phyloP scores from a whole-genome alignment of 2,888 invertebrate species.

The Tridacna gigas region DNA sequence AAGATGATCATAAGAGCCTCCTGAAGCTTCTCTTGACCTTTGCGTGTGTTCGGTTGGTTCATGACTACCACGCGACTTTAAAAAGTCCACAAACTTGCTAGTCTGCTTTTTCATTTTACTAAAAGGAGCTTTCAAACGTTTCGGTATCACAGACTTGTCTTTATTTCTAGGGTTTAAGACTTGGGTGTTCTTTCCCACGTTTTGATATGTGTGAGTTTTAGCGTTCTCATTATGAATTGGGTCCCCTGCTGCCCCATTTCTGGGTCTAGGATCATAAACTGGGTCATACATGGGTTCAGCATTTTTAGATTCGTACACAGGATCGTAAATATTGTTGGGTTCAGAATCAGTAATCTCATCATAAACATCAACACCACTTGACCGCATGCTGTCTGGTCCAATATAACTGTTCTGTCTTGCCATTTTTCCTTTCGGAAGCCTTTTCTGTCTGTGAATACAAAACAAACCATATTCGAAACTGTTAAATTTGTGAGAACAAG shows the following conservation, averaged over 20 bases:
- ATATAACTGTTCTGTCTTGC: slow-evolving; percentile 27
- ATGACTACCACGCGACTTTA: slow-evolving; percentile 29
- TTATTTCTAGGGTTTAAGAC: background rate
- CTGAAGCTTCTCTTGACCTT: slow-evolving; percentile 20
- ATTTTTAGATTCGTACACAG: slow-evolving; percentile 32
- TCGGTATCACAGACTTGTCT: background rate
- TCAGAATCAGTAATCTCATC: slow-evolving; percentile 31
- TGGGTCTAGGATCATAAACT: background rate
- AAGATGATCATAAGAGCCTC: slow-evolving; percentile 44
- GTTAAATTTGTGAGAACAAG: too few relatives aligned
- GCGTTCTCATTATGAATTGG: background rate
- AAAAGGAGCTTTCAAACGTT: slow-evolving; percentile 21
- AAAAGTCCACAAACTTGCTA: slow-evolving; percentile 35
- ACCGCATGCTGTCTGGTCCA: slow-evolving; percentile 10
- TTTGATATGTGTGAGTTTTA: background rate
- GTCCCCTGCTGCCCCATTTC: background rate
- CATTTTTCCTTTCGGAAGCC: background rate
- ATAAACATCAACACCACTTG: slow-evolving; percentile 23
- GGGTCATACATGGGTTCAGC: slow-evolving; percentile 4
- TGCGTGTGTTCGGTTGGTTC: slow-evolving; percentile 19
- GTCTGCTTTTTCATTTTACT: slow-evolving; percentile 16
- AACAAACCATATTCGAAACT: too few relatives aligned
- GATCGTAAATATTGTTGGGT: slow-evolving; percentile 30
- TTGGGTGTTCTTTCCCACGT: background rate
- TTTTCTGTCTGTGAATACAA: background rate